These are phyloP conservation scores for Diachasmimorpha longicaudata DNA, from an alignment of 1,140 invertebrate species.

Conservation along the genomic window DNA sequence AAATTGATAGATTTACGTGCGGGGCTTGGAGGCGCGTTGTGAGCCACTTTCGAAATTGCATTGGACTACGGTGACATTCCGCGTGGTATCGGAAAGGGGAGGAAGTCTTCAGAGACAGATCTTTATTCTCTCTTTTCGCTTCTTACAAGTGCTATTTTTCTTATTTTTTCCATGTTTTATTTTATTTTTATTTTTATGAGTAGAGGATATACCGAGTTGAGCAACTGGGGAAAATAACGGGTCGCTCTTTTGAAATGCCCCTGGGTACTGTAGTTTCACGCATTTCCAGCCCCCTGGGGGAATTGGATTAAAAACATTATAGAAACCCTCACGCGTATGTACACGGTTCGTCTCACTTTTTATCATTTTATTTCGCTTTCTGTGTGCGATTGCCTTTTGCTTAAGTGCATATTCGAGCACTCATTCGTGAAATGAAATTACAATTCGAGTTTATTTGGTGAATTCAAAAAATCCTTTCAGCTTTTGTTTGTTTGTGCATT, in stretches of 20 bases:
- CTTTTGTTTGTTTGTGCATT: neutral
- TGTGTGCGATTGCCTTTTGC: slow-evolving; percentile 43
- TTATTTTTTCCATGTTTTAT: neutral
- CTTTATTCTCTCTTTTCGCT: neutral
- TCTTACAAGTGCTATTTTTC: neutral
- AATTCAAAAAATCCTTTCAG: slow-evolving; percentile 35
- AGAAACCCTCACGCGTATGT: slow-evolving; percentile 14
- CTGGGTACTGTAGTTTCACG: slow-evolving; percentile 8
- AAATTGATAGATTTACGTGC: slow-evolving; percentile 35
- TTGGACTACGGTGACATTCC: slow-evolving; percentile 25
- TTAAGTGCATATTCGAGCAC: slow-evolving; percentile 33
- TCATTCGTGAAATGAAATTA: slow-evolving; percentile 50
- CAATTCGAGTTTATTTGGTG: slow-evolving; percentile 42
- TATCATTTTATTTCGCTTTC: neutral
- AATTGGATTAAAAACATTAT: slow-evolving; percentile 37
- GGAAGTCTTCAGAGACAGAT: neutral
- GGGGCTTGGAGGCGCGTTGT: slow-evolving; percentile 19
- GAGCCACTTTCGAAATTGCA: slow-evolving; percentile 38
- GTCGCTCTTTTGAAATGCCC: neutral
- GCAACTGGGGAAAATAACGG: neutral
- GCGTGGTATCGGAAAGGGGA: neutral
- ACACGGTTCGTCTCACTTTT: neutral
- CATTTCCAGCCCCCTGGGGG: slow-evolving; percentile 8
- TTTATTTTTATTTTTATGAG: slow-evolving; percentile 8
- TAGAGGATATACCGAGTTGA: too few relatives aligned